These are phyloP conservation scores for Corythornis vintsioides DNA, from an alignment of 2,113 vertebrate species.

Conservation along the genomic window DNA sequence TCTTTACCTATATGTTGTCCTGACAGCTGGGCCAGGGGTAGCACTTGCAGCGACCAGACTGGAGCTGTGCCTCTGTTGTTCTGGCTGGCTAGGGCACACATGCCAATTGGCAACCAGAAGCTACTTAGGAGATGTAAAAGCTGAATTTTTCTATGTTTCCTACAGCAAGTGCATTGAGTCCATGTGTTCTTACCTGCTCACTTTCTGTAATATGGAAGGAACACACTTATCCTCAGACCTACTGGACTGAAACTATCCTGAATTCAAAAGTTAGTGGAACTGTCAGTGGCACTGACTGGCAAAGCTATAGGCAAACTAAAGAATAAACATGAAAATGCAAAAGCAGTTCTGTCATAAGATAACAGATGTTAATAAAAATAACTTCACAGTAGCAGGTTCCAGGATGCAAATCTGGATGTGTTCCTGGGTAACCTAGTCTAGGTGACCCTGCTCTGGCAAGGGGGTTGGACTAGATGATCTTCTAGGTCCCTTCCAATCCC, in stretches of 20 bases:
- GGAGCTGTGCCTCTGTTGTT: neutral
- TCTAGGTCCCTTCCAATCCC: no score
- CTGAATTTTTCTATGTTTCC: neutral
- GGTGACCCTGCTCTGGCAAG: no score
- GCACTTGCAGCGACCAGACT: neutral
- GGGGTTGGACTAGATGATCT: no score
- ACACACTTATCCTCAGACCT: neutral
- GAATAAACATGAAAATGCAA: neutral
- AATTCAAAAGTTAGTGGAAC: neutral
- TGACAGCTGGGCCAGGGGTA: neutral
- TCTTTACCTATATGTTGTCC: fast-evolving
- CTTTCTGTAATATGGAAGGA: neutral
- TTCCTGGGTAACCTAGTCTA: no score
- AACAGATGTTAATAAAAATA: neutral
- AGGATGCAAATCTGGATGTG: neutral
- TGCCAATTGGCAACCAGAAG: neutral
- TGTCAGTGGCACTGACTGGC: neutral
- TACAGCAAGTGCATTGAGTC: neutral
- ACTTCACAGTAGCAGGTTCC: neutral
- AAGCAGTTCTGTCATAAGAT: neutral
- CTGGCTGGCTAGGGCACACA: neutral
- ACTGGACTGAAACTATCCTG: neutral
- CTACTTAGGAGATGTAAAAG: neutral
- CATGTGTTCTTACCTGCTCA: neutral
- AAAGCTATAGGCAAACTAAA: constrained; percentile 13